phyloP scores from a whole-genome alignment of 2,113 vertebrate genomes.

The Indri indri region DNA sequence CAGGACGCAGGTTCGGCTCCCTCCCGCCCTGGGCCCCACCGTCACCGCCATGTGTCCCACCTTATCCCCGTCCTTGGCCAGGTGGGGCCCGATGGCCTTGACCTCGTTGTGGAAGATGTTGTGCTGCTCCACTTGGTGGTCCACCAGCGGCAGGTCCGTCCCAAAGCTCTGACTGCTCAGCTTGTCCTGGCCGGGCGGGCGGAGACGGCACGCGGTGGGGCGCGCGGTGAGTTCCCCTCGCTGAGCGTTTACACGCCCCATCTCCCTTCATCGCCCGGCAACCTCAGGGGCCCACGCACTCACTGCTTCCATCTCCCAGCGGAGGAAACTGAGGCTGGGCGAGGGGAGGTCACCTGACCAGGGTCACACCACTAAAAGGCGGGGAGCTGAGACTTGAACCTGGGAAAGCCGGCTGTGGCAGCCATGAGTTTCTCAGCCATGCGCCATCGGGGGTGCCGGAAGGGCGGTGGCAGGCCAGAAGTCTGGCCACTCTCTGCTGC shows the following conservation, averaged over 20 bases:
- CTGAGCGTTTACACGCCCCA: fast-evolving
- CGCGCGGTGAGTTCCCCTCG: background rate
- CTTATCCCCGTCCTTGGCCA: slow-evolving; percentile 87
- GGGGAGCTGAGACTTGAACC: background rate
- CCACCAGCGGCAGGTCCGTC: slow-evolving; percentile 92
- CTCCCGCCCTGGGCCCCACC: background rate
- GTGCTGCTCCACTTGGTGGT: slow-evolving; percentile 95
- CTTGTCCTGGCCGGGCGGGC: slow-evolving; percentile 80
- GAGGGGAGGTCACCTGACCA: background rate
- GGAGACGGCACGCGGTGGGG: fast-evolving
- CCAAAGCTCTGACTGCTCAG: slow-evolving; percentile 91
- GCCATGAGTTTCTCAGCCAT: fast-evolving
- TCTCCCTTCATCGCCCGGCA: background rate
- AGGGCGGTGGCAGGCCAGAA: fast-evolving
- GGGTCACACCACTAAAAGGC: background rate
- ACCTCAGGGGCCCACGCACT: fast-evolving
- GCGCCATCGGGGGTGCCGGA: background rate
- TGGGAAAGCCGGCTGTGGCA: background rate
- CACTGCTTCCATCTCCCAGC: background rate
- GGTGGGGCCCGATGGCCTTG: slow-evolving; percentile 94
- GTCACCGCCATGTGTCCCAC: slow-evolving; percentile 62
- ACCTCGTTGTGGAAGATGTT: slow-evolving; percentile 98
- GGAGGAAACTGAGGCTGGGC: background rate
- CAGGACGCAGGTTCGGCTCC: background rate
- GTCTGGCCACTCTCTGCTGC: background rate